Percentiles rank a stretch among this genome's conserved stretches.
phyloP scores from a whole-genome alignment of 2,113 vertebrate species.

The Osmerus mordax region DNA sequence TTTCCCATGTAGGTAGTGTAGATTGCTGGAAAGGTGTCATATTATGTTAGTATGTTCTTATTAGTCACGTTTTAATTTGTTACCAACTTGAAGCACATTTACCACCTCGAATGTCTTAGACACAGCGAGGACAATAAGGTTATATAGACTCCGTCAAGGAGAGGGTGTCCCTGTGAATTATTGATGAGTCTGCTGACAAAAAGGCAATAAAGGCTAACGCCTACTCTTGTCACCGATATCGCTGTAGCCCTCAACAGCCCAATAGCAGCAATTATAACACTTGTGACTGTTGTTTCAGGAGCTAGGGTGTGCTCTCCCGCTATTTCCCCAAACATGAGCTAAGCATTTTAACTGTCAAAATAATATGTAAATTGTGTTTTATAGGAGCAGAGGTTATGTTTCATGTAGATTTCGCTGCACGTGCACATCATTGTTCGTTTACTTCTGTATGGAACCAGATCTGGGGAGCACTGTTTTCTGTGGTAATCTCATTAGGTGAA shows the following conservation, averaged over 20 bases:
- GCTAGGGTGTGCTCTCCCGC: no score
- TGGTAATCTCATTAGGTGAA: constrained; percentile 36
- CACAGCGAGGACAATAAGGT: not conserved
- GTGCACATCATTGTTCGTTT: not conserved
- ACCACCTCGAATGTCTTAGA: constrained; percentile 28
- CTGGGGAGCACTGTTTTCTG: constrained; percentile 25
- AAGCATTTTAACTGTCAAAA: no score
- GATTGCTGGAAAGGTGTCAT: no score
- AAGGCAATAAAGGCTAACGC: constrained; percentile 31
- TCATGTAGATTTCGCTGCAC: no score
- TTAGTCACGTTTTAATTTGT: no score
- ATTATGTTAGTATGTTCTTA: no score
- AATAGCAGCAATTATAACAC: not conserved
- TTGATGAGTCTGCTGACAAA: constrained; percentile 48
- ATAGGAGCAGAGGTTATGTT: not conserved
- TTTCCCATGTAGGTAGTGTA: no score
- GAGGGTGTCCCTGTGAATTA: constrained; percentile 51
- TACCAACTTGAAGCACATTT: not conserved
- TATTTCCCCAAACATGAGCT: no score
- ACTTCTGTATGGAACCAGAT: constrained; percentile 16
- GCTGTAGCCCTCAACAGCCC: constrained; percentile 1
- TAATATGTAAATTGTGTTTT: not conserved
- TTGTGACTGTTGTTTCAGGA: no score
- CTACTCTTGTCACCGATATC: constrained; percentile 13
- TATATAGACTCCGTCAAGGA: constrained; percentile 26